These are phyloP conservation scores for Acrobeloides nanus DNA, from an alignment of 2,888 invertebrate species.

Conservation along the genomic window DNA sequence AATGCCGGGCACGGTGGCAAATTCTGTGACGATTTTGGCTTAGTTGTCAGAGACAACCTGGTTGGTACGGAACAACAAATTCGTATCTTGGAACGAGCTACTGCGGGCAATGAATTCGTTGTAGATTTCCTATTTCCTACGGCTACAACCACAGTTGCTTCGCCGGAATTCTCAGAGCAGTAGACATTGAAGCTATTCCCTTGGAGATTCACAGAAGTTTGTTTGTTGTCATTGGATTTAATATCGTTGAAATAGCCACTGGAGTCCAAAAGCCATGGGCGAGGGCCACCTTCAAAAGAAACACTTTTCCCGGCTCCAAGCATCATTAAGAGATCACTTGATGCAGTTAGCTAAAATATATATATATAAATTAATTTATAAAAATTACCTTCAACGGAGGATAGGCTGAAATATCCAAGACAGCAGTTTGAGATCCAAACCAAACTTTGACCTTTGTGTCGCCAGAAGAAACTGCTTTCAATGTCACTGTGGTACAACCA, in stretches of 20 bases:
- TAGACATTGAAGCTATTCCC: constrained; percentile 5
- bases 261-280: constrained; percentile 40
- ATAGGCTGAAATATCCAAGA: constrained; percentile 32
- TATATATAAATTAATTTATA: neutral
- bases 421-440: constrained; percentile 16
- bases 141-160: constrained; percentile 18
- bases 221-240: constrained; percentile 4
- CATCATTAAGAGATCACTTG: constrained; percentile 26
- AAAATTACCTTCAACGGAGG: constrained; percentile 20
- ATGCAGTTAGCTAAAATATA: constrained; percentile 9
- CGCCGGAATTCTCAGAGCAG: constrained; percentile 7
- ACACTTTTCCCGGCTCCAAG: constrained; percentile 22
- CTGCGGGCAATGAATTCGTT: constrained; percentile 32
- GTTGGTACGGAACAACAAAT: constrained; percentile 37
- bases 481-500: constrained; percentile 9
- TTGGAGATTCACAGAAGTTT: constrained; percentile 1
- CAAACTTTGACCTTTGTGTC: constrained; percentile 9
- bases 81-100: constrained; percentile 18
- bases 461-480: constrained; percentile 7
- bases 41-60: constrained; percentile 25
- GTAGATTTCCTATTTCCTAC: constrained; percentile 35
- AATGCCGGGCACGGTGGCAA: constrained; percentile 30
- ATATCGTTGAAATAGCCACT: constrained; percentile 23
- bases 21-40: constrained; percentile 3
- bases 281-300: constrained; percentile 32